Conservation (phyloP, 2,113 vertebrate species). For the Sorex fumeus region DNA sequence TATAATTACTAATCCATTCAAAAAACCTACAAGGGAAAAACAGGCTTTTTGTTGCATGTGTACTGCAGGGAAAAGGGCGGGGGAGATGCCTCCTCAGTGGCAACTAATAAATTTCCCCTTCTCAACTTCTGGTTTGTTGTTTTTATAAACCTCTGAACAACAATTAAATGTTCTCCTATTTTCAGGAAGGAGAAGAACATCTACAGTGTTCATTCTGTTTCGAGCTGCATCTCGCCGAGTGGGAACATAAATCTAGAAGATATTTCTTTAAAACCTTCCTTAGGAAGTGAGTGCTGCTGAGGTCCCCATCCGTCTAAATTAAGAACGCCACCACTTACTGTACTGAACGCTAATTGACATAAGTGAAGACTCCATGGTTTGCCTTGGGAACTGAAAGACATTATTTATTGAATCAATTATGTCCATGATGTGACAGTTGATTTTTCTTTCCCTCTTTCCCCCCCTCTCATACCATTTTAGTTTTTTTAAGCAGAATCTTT, state of each 20-base stretch:
- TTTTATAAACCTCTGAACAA: slow-evolving; percentile 30
- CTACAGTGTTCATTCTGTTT: slow-evolving; percentile 47
- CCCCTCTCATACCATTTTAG: slow-evolving; percentile 51
- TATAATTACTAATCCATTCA: not conserved
- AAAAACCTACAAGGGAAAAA: not conserved
- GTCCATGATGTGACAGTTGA: slow-evolving; percentile 75
- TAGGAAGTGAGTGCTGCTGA: slow-evolving; percentile 1
- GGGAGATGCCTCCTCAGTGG: too few species aligned
- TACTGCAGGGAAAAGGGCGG: too few species aligned
- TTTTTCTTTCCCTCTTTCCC: slow-evolving; percentile 54
- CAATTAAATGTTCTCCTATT: slow-evolving; percentile 28
- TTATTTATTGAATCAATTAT: slow-evolving; percentile 84
- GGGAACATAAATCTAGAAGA: not conserved
- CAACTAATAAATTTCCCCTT: not conserved
- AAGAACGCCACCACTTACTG: slow-evolving; percentile 68
- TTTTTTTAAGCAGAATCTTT: slow-evolving; percentile 66
- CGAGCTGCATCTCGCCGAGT: slow-evolving; percentile 32
- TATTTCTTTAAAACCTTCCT: slow-evolving; percentile 14
- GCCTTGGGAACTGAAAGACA: slow-evolving; percentile 81
- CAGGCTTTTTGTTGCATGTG: not conserved
- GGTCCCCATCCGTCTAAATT: slow-evolving; percentile 51
- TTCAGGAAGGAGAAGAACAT: slow-evolving; percentile 27
- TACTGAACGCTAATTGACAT: slow-evolving; percentile 74
- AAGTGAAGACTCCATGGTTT: slow-evolving; percentile 70
- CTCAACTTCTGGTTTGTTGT: not conserved